Base-by-base conservation (phyloP, 2,888 invertebrate species). In the Xylophagus ater region DNA sequence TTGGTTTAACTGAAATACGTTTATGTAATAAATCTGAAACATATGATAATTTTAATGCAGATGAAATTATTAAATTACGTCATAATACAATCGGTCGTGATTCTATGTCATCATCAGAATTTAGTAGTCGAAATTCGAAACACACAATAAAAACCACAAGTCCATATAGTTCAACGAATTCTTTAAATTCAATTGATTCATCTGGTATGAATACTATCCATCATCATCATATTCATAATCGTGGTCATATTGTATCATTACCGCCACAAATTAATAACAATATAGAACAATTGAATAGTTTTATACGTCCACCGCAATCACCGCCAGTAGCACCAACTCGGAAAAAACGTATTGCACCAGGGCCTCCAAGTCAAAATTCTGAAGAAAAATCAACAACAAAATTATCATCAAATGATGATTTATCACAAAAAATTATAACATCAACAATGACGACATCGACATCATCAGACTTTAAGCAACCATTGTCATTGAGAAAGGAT, bases 161-260 rank as follows among this genome's bases (percentile, higher is more conserved):
- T 53, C 64, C 62, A 6, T 65, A 65, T 29, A 65, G 65, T 47
- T 65, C 65, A 25, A 64, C 57, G 36, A 65, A 64, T 37, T 65
- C 65, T 6, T 51, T 65, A 4, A 65, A 64, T 49, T 65, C 65
- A 2, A 58, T 62, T 52, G 64, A 65, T 49, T 65, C 65, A 4
- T 56, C 64, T 17, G 65, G 65, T 26, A 56, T 65, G 53, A 59
- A 58, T 44, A 59, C 57, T 14, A 57, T 53, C 19, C 49, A 42
- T 13, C n/a, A n/a, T n/a, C n/a, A n/a, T n/a, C n/a, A n/a, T n/a
- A n/a, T n/a, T n/a, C n/a, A n/a, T n/a, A n/a, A 31, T 19, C 55
- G 61, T 1, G 52, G 55, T 2, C 54, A 54, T 12, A 53, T 56
- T 24, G 51, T 56, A 33, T 52, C 56, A 3, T 47, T 49, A 13